phyloP scores from a whole-genome alignment of 2,113 vertebrate species.

The Xiphophorus maculatus region DNA sequence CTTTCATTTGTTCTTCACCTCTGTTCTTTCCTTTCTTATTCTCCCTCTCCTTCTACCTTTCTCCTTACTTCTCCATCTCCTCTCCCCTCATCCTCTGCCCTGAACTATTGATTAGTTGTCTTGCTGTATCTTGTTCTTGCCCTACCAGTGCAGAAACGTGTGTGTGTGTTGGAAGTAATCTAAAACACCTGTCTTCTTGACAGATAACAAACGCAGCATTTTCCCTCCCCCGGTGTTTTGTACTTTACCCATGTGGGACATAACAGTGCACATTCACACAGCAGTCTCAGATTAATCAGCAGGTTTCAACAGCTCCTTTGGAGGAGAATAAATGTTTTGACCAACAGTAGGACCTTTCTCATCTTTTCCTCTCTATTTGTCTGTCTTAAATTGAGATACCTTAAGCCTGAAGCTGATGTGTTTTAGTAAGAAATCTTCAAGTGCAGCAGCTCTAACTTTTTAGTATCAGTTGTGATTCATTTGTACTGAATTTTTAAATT shows the following conservation, averaged over 20 bases:
- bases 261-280: conserved; percentile 24
- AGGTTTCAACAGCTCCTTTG: conserved; percentile 40
- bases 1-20: conserved; percentile 22
- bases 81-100: conserved; percentile 57
- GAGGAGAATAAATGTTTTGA: conserved; percentile 56
- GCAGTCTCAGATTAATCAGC: conserved; percentile 60
- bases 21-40: conserved; percentile 14
- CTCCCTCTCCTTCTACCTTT: conserved; percentile 4
- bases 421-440: not conserved
- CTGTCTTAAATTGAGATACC: not conserved
- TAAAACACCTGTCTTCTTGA: conserved; percentile 78
- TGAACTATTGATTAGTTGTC: conserved; percentile 80
- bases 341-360: conserved; percentile 38
- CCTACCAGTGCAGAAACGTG: conserved; percentile 56
- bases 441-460: not conserved
- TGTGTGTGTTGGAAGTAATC: conserved; percentile 68
- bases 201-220: conserved; percentile 80
- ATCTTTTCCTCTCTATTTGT: conserved; percentile 33
- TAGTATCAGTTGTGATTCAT: too few relatives aligned
- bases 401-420: not conserved
- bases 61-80: conserved; percentile 9
- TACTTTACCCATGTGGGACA: conserved; percentile 60
- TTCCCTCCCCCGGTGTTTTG: conserved; percentile 74
- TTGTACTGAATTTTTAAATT: not conserved
- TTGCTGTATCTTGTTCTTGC: conserved; percentile 72